Evolutionary conservation across 1,140 invertebrate species (phyloP), one percentile per base, ranked within the genome.

Genomic region (Leguminivora glycinivorella): DNA sequence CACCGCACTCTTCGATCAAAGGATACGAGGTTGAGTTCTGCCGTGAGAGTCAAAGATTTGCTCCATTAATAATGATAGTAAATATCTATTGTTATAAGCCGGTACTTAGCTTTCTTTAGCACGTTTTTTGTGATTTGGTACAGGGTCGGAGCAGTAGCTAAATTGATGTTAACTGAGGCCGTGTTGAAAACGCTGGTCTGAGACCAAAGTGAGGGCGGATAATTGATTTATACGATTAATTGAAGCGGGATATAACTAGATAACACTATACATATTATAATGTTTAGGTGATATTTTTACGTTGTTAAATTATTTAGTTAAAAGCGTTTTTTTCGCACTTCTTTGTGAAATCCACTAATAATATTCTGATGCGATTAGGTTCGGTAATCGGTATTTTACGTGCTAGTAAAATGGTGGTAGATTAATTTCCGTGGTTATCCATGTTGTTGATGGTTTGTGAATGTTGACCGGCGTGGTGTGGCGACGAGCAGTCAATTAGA

Each of bases 221-320:
- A 63, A 22, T 63, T 63, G 58, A 63, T 63, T 63, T 63, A 63
- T 63, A 63, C 58, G 58, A 63, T 63, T 63, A 17, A 63, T 63
- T 29, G 58, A 63, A 17, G 58, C 58, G 31, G 6, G 17, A 63
- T 63, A 31, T 63, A 60, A 26, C 31, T 63, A 63, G 58, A 63
- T 34, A 31, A 60, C 26, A 4, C 17, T 63, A 34, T 29, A 29
- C n/a, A 58, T 17, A 4, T 26, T 58, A 29, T 58, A 58, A 63
- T 63, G 29, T 63, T 63, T 34, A 63, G 58, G 26, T 63, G n/a
- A 63, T 63, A 34, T 63, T 26, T 63, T 60, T 63, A 29, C 7
- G 47, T 52, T 22, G 17, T 17, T 31, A 14, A 17, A 26, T 63
- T 63, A 63, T 63, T 34, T 63, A 63, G 58, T 63, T 63, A 29